Base-by-base conservation (phyloP, 2,888 invertebrate genomes). In the Ctenicera cuprea region DNA sequence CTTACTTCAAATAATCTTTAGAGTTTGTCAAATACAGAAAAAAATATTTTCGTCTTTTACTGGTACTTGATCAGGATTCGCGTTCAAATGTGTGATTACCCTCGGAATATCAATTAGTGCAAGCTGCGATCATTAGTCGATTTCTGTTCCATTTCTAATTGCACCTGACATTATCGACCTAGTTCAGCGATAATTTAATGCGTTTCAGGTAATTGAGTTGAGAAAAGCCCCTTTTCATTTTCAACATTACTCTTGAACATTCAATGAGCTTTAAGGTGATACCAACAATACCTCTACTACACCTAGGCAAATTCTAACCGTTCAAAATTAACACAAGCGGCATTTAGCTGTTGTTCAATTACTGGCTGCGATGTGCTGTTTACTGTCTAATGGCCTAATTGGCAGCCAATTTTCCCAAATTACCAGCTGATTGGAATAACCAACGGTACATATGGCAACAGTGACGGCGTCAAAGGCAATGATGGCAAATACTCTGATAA, bases 361-460 rank as follows among this genome's bases (percentile, higher is more conserved):
- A 65, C 41, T 38, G 61, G 50, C 18, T 43, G 20, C 22, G 38
- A 61, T 54, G 57, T 45, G 65, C 64, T 68, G 50, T 63, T 72
- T 61, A 67, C 54, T 61, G 43, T 16, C 33, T 72, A 66, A 52
- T 52, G 66, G 62, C 38, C 37, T 65, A 71, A 71, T 71, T 65
- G 52, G 59, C 59, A 33, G 37, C 45, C 59, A 65, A 71, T 71
- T 69, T 26, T 45, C 12, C 16, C 43, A 59, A 65, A 71, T 71
- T 71, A 71, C 59, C 22, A 48, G 48, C 48, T 71, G 65, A 65
- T 71, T 71, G 59, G 38, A 59, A 38, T 65, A 59, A 71, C 61
- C 65, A 59, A 41, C 30, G 33, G 52, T 59, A 71, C 37, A 61
- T 50, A 62, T 30, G 22, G 41, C 45, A 33, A 26, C 52, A 57